Evolutionary conservation across 2,113 vertebrate species (phyloP).

Genomic region (Uropsilus gracilis): DNA sequence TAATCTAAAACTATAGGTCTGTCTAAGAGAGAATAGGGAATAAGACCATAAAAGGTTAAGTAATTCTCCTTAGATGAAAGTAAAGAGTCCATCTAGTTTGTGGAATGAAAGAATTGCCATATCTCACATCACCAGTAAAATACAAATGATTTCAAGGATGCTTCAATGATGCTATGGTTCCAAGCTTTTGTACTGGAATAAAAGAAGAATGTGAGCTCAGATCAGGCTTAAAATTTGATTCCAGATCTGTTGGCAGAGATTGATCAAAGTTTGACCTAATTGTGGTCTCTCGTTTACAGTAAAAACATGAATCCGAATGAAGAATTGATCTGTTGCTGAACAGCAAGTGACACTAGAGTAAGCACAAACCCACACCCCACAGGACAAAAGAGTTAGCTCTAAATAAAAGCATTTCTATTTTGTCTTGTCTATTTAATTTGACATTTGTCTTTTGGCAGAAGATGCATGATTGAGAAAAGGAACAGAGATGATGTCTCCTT

Average conservation of each 20-base stretch:
- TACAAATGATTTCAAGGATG: conserved; percentile 77
- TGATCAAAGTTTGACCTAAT: conserved; percentile 74
- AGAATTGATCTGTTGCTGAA: conserved; percentile 64
- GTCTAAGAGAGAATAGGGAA: neutral
- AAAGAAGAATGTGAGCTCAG: conserved; percentile 67
- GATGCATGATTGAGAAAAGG: conserved; percentile 54
- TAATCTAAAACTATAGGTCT: conserved; percentile 27
- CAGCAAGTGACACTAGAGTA: conserved; percentile 38
- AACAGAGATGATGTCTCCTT: conserved; percentile 71
- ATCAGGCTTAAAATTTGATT: conserved; percentile 78
- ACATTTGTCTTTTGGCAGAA: conserved; percentile 79
- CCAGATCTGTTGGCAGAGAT: conserved; percentile 65
- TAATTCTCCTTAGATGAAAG: conserved; percentile 50
- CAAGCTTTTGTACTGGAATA: conserved; percentile 71
- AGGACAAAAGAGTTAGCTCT: conserved; percentile 43
- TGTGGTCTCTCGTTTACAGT: conserved; percentile 64
- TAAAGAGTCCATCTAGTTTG: conserved; percentile 46
- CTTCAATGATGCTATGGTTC: conserved; percentile 57
- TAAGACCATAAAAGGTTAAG: conserved; percentile 57
- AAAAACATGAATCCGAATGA: conserved; percentile 65
- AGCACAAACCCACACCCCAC: neutral
- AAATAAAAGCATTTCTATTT: conserved; percentile 63
- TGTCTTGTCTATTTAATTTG: conserved; percentile 68
- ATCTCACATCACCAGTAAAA: conserved; percentile 78
- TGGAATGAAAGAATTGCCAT: conserved; percentile 55